Percentiles rank a stretch among this genome's conserved stretches.
Conservation (phyloP, 1,140 invertebrate species). For the Drosophila kurseongensis region DNA sequence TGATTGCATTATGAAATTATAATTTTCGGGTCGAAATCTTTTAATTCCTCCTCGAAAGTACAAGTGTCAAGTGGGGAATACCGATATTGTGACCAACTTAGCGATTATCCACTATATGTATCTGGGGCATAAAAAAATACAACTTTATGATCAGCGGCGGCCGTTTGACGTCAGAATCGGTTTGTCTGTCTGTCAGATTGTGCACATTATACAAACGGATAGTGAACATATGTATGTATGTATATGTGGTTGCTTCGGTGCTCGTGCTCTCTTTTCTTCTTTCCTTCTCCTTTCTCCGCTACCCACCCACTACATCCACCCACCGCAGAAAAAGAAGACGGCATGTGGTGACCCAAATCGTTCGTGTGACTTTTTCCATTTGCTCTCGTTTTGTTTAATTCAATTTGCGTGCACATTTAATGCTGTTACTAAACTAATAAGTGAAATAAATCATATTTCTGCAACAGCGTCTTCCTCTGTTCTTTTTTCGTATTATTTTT, state of each 20-base stretch:
- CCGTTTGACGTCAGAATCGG: conserved; percentile 51
- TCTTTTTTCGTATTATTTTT: conserved; percentile 13
- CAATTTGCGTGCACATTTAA: conserved; percentile 42
- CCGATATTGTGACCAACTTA: neutral
- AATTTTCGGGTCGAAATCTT: too few species aligned
- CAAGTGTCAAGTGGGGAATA: neutral
- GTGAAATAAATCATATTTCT: conserved; percentile 33
- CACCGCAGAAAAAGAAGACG: conserved; percentile 6
- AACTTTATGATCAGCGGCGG: conserved; percentile 37
- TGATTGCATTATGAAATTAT: too few species aligned
- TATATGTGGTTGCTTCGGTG: conserved; percentile 10
- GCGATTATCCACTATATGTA: conserved; percentile 13
- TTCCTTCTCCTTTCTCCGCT: conserved; percentile 1
- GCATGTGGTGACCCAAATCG: conserved; percentile 44
- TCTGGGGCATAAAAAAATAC: conserved; percentile 4
- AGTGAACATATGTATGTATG: neutral
- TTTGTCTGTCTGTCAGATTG: conserved; percentile 38
- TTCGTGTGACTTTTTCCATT: conserved; percentile 47
- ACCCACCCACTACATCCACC: conserved; percentile 11
- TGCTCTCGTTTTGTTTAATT: conserved; percentile 43
- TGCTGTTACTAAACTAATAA: conserved; percentile 38
- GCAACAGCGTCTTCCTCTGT: neutral
- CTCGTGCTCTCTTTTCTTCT: conserved; percentile 36
- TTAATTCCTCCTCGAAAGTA: too few species aligned
- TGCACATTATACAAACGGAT: conserved; percentile 1